phyloP scores from a whole-genome alignment of 2,113 vertebrate genomes.

The Tamias sibiricus region DNA sequence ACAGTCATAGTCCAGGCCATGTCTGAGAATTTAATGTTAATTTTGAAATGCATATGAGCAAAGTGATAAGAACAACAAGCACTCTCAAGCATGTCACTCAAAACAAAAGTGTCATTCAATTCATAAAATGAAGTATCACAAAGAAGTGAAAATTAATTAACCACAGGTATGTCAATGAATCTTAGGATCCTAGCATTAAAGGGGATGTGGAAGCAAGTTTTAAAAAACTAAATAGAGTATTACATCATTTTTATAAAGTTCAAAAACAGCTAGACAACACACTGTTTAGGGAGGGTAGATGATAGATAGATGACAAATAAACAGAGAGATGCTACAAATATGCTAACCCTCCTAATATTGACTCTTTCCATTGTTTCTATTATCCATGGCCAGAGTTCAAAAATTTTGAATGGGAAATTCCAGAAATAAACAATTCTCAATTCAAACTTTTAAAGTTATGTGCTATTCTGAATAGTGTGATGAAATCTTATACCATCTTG shows the following conservation, averaged over 20 bases:
- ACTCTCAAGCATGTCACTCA: background rate
- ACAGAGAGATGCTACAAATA: background rate
- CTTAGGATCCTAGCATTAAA: background rate
- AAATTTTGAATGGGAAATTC: background rate
- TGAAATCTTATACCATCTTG: background rate
- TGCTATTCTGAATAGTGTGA: background rate
- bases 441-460: background rate
- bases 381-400: background rate
- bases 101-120: too few species aligned
- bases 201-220: background rate
- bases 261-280: background rate
- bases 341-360: background rate
- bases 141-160: background rate
- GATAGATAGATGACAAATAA: background rate
- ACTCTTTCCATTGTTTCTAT: background rate
- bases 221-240: background rate
- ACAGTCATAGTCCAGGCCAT: background rate
- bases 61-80: background rate
- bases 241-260: background rate
- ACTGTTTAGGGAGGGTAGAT: background rate
- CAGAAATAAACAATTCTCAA: background rate
- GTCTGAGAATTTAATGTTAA: background rate
- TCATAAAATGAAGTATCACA: background rate
- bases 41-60: background rate
- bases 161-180: background rate